A percentile compares a stretch with the other conserved stretches of the same genome.
Evolutionary conservation across 2,113 vertebrate species (phyloP).

Genomic region (Arenaria interpres): DNA sequence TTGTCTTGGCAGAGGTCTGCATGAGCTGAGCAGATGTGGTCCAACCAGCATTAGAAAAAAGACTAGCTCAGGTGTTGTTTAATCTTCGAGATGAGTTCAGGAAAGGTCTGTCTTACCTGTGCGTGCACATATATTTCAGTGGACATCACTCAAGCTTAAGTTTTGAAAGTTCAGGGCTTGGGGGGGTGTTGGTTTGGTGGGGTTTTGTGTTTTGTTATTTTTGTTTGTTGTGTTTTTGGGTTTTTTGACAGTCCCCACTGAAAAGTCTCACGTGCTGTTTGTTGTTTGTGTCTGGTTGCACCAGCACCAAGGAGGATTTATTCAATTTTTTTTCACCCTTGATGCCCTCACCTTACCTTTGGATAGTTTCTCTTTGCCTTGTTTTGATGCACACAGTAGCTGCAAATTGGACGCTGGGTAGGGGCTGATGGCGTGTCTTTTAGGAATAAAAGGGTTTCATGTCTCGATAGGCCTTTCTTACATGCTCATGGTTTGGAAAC

Average conservation of each 20-base stretch:
- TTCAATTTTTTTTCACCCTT: not conserved
- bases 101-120: not conserved
- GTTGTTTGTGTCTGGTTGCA: not conserved
- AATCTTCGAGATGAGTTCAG: not conserved
- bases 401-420: not conserved
- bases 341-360: not conserved
- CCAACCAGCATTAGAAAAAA: not conserved
- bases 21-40: not conserved
- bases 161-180: not conserved
- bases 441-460: not conserved
- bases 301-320: not conserved
- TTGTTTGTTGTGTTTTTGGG: not conserved
- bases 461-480: rapidly evolving
- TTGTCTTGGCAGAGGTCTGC: not conserved
- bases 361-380: not conserved
- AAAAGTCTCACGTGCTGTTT: not conserved
- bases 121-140: not conserved
- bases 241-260: not conserved
- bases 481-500: not conserved
- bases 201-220: not conserved
- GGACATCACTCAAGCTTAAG: not conserved
- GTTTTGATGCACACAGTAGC: not conserved
- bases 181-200: rapidly evolving
- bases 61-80: not conserved
- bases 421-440: not conserved